Evolutionary conservation across 2,113 vertebrate genomes (phyloP).

Genomic region (Halcyon malimbica): DNA sequence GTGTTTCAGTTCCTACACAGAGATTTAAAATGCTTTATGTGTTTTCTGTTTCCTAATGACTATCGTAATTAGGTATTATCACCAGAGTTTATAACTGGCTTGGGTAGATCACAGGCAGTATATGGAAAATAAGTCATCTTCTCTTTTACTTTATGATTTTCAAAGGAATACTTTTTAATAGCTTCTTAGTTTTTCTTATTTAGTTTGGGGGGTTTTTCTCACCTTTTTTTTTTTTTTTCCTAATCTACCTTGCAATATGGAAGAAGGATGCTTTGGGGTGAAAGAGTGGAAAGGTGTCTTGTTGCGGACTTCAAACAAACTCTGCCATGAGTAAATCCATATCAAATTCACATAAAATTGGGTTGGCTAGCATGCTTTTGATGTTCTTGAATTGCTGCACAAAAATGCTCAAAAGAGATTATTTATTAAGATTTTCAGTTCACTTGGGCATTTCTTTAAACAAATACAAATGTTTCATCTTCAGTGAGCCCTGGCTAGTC

Average conservation of each 20-base stretch:
- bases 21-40: neutral
- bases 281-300: neutral
- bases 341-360: slow-evolving; percentile 31
- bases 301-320: slow-evolving; percentile 46
- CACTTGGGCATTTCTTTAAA: neutral
- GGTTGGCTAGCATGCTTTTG: slow-evolving; percentile 8
- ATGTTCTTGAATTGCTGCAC: slow-evolving; percentile 13
- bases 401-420: neutral
- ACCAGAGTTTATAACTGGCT: neutral
- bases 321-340: slow-evolving; percentile 19
- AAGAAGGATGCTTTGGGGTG: neutral
- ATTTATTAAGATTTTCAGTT: neutral
- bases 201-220: neutral
- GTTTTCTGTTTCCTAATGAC: neutral
- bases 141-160: neutral
- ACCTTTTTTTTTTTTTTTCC: neutral
- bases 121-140: neutral
- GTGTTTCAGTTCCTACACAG: neutral
- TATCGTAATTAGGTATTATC: neutral
- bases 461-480: neutral
- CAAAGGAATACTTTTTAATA: neutral
- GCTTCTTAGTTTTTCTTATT: neutral
- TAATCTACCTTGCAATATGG: neutral
- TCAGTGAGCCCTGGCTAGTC: neutral
- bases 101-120: neutral